Evolutionary conservation across 2,113 vertebrate species (phyloP).

Genomic region (Ceyx cyanopectus): DNA sequence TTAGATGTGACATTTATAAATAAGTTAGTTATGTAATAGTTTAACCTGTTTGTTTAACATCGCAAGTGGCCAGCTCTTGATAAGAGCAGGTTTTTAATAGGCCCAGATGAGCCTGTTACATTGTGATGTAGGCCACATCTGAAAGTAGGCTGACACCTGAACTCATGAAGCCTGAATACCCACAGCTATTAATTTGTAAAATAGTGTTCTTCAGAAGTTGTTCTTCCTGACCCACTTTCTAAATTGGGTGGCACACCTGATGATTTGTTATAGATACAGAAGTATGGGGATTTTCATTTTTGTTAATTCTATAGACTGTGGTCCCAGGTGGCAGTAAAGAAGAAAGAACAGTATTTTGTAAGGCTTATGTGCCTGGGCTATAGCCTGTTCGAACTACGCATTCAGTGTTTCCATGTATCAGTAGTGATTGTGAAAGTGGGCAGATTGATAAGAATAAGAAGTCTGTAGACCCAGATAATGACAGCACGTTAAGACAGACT

Average conservation of each 20-base stretch:
- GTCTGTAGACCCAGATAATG: not conserved
- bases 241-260: not conserved
- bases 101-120: not conserved
- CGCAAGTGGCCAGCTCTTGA: slow-evolving; percentile 1
- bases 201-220: slow-evolving; percentile 20
- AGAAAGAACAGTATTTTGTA: not conserved
- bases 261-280: not conserved
- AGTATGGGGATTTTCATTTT: not conserved
- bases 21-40: slow-evolving; percentile 3
- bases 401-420: not conserved
- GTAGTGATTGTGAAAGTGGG: not conserved
- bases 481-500: not conserved
- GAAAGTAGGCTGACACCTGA: slow-evolving; percentile 40
- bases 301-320: not conserved
- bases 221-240: slow-evolving; percentile 19
- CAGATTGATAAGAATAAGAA: not conserved
- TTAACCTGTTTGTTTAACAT: slow-evolving; percentile 43
- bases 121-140: not conserved
- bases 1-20: not conserved
- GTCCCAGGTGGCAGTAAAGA: not conserved
- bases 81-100: slow-evolving; percentile 36
- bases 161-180: slow-evolving; percentile 20
- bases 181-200: slow-evolving; percentile 39
- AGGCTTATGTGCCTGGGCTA: not conserved
- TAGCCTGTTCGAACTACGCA: not conserved